Evolutionary conservation across 1,140 invertebrate species (phyloP), one percentile per base, ranked within the genome.

Genomic region (Zophobas atratus): DNA sequence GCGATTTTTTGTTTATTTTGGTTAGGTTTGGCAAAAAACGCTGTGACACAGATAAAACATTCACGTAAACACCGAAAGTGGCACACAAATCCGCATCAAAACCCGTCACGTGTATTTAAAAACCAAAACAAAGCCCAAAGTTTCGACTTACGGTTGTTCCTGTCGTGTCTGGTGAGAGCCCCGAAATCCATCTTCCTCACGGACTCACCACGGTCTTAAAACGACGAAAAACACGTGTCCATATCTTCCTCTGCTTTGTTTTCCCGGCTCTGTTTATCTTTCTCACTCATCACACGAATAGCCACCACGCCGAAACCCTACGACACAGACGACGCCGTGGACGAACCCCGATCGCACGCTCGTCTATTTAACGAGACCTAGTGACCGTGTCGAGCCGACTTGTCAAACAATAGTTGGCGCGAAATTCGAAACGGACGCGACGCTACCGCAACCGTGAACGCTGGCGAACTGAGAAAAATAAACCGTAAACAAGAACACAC

Each of bases 51-150:
- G 60, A 60, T 67, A 43, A 8, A 6, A 43, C 38, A 67, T 67
- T 67, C 43, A 67, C 33, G 60, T 67, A 67, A 67, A 67, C 60
- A 67, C 43, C 41, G 60, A 67, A 67, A 67, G 60, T 67, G 60
- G 60, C 60, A 41, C 60, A 67, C 43, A 67, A 67, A 67, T 41
- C 1, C 60, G 43, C 8, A 46, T 46, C 8, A 46, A 46, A 46
- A 46, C 3, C 36, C 34, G 8, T 60, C 56, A 60, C 56, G 56
- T 60, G 56, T 35, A 8, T 36, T 5, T 8, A 60, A 60, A 60
- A 60, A 60, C 6, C 56, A 60, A 60, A 60, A 60, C 6, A 60
- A 60, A 4, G 20, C 20, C 56, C 8, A 51, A 4, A 51, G n/a
- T 5, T 51, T 5, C n/a, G 6, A 67, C 60, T 67, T 33, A 67